Base-by-base conservation (phyloP, 2,888 invertebrate species). In the Meta bourneti region DNA sequence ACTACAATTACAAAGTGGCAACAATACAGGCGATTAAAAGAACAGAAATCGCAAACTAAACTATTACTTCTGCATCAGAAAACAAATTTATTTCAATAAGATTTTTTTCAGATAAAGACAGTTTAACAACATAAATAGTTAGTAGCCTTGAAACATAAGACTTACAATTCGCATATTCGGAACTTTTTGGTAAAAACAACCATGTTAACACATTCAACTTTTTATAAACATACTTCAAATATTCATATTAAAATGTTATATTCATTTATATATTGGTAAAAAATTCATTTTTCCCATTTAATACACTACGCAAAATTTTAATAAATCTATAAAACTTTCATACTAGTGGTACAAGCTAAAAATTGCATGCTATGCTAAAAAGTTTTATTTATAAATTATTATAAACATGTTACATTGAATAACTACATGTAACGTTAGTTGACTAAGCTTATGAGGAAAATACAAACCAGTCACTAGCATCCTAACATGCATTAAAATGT, bases 151-250 rank as follows among this genome's bases (percentile, higher is more conserved):
- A 61, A 79, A 79, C 79, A 61, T 79, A 79, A 79, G 54, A 61
- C 79, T 61, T 54, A 51, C 77, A 79, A 61, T 79, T 79, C 20
- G 61, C 34, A 61, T 16, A 79, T 79, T 54, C 34, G 61, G 34
- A 79, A 79, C 7, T 34, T 79, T 61, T 79, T 16, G 16, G 52
- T 78, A 78, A 78, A 78, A 78, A 78, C 51, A 78, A 78, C 6
- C 52, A 13, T 83, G 16, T 75, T 74, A 52, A 84, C 54, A 84
- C 61, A 84, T 54, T 84, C 84, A 84, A 84, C 84, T 75, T 75
- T 34, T 82, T 84, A 84, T 84, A 84, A 84, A 84, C 84, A 84
- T 84, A 75, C 84, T 84, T 75, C 75, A 84, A 61, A 84, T 75
- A 48, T 75, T 75, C 61, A 61, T 75, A 75, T 84, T 75, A 84